phyloP scores from a whole-genome alignment of 2,797 vertebrate genomes.

The Characodon lateralis region DNA sequence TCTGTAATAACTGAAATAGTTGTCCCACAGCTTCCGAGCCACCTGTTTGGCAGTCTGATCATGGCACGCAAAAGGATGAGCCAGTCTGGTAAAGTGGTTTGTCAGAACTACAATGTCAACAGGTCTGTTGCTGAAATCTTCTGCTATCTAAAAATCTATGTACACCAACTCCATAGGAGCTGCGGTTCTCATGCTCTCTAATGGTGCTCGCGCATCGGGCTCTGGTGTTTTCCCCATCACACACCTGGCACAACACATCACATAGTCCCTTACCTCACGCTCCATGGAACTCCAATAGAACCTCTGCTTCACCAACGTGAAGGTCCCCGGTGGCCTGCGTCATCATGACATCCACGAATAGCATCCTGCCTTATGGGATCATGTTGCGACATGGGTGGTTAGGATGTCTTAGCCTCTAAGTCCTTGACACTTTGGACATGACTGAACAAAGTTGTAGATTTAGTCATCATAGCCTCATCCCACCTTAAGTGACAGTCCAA shows the following conservation, averaged over 20 bases:
- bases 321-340: not conserved
- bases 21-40: not conserved
- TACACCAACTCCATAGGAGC: conserved; percentile 20
- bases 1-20: not conserved
- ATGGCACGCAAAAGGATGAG: not conserved
- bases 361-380: not conserved
- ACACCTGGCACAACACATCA: conserved; percentile 22
- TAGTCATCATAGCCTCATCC: not conserved
- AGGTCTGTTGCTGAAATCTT: conserved; percentile 9
- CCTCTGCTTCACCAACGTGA: not conserved
- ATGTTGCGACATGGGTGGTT: not conserved
- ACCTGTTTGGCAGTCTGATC: not conserved
- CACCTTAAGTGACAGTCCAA: not conserved
- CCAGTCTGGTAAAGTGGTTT: conserved; percentile 23
- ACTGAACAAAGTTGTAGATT: not conserved
- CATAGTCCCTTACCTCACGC: conserved; percentile 20
- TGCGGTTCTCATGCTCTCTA: conserved; percentile 23
- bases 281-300: not conserved
- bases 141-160: conserved; percentile 23
- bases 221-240: conserved; percentile 24
- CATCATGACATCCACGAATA: not conserved
- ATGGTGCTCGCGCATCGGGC: conserved; percentile 12
- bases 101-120: conserved; percentile 24
- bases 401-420: not conserved
- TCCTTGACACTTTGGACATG: not conserved